A percentile compares a stretch with the other conserved stretches of the same genome.
Evolutionary conservation across 2,888 invertebrate genomes (phyloP).

Genomic region (Scaptodrosophila latifasciaeformis): DNA sequence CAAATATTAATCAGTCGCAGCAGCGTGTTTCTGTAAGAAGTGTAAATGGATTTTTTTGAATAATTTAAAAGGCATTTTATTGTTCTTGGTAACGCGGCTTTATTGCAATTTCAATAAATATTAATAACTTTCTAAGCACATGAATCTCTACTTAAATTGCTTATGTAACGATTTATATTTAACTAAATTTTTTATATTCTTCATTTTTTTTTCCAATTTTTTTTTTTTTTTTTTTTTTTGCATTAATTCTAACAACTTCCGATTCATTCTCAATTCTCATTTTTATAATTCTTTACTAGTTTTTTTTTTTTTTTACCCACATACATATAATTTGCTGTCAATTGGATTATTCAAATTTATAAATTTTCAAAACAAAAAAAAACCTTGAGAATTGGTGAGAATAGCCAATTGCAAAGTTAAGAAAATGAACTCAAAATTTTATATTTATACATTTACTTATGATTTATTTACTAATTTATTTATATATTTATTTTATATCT

Average conservation of each 20-base stretch:
- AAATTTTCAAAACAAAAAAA: neutral
- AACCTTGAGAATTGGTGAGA: no score
- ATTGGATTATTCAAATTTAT: neutral
- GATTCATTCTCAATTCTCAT: no score
- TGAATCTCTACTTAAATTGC: conserved; percentile 64
- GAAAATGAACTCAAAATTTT: neutral
- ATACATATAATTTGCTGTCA: neutral
- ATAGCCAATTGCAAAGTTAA: no score
- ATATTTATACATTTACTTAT: conserved; percentile 10
- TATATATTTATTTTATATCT: conserved; percentile 35
- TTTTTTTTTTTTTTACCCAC: neutral
- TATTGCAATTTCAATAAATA: conserved; percentile 62
- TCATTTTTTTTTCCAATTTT: no score
- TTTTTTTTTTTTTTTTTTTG: no score
- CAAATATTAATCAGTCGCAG: no score
- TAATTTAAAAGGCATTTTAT: neutral
- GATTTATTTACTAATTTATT: conserved; percentile 22
- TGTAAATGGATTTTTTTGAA: no score
- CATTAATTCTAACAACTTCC: no score
- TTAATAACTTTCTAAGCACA: conserved; percentile 68
- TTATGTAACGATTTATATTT: conserved; percentile 56
- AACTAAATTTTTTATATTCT: conserved; percentile 51
- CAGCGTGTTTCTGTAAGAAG: no score
- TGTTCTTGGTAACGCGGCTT: conserved; percentile 45
- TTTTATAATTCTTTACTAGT: neutral